Evolutionary conservation across 1,140 invertebrate species (phyloP), one percentile per base, ranked within the genome.

Genomic region (Venustaconcha ellipsiformis): DNA sequence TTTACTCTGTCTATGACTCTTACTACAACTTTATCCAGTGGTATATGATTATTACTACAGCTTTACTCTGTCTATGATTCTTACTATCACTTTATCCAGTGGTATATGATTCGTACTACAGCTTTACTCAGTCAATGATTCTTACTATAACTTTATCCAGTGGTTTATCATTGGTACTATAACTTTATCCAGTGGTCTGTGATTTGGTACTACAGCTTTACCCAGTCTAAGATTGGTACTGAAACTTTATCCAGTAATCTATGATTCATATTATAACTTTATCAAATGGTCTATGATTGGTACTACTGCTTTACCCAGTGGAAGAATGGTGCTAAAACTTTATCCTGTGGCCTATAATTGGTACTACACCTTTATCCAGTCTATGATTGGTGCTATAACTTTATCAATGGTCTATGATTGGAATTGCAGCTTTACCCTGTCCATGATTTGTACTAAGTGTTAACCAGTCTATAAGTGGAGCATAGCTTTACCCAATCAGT

Each of bases 321-420:
- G 8, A 11, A 8, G 18, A n/a, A 0, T 62, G 59, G 59, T 11
- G 6, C 37, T 11, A 48, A 5, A 23, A 14, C 18, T 8, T n/a
- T 62, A 62, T 14, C 18, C 13, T 8, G 6, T n/a, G 6, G 13
- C 2, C 26, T 30, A n/a, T 8, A 13, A 62, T 8, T 62, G 59
- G 58, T 55, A 56, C 11, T 6, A 11, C 57, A 48, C 6, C 37
- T 48, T 48, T n/a, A 14, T 4, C 13, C 68, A 37, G 23, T 55
- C 57, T 60, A 15, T 63, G 55, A 67, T 30, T 58, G 6, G 8
- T 48, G 6, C 37, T 11, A 48, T 11, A 48, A 11, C 37, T 48
- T 48, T 66, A 90, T 89, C 13, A n/a, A 8, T n/a, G 18, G 26
- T 30, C 26, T 62, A n/a, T n/a, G 18, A n/a, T 14, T 62, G 23